Percentiles rank a stretch among this genome's conserved stretches.
Evolutionary conservation across 2,888 invertebrate species (phyloP).

Genomic region (Digitonthophagus gazella): DNA sequence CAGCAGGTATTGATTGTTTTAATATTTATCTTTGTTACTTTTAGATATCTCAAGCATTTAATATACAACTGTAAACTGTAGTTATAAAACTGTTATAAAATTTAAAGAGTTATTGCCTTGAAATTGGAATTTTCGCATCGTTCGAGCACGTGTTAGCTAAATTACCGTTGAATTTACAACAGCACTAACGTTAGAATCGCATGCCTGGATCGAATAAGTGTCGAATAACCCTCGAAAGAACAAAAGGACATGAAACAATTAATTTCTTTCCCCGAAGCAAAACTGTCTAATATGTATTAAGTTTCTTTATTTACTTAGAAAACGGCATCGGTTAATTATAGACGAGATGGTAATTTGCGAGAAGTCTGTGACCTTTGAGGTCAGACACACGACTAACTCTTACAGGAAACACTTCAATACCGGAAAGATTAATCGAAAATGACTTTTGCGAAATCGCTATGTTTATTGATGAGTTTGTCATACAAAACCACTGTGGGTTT

Average conservation of each 20-base stretch:
- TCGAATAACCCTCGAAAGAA: not conserved
- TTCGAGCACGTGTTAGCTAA: not conserved
- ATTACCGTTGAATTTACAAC: too few relatives aligned
- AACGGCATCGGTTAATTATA: not conserved
- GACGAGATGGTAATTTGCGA: not conserved
- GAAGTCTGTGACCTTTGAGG: not conserved
- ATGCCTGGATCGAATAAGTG: not conserved
- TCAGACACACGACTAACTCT: not conserved
- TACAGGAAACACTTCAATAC: not conserved
- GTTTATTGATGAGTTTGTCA: not conserved
- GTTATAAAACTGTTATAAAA: not conserved
- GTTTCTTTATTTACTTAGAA: not conserved
- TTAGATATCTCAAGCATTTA: not conserved
- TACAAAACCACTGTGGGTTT: not conserved
- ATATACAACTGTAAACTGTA: not conserved
- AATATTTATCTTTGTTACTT: not conserved
- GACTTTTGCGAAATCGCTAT: not conserved
- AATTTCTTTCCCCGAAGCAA: not conserved
- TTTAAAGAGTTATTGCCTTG: not conserved
- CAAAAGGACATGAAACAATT: not conserved
- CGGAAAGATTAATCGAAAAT: not conserved
- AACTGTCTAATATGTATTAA: not conserved
- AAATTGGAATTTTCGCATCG: not conserved
- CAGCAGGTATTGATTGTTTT: not conserved
- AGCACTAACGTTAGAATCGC: not conserved